Percentiles rank a stretch among this genome's conserved stretches.
Conservation (phyloP, 1,140 invertebrate genomes). For the Heliconius melpomene region DNA sequence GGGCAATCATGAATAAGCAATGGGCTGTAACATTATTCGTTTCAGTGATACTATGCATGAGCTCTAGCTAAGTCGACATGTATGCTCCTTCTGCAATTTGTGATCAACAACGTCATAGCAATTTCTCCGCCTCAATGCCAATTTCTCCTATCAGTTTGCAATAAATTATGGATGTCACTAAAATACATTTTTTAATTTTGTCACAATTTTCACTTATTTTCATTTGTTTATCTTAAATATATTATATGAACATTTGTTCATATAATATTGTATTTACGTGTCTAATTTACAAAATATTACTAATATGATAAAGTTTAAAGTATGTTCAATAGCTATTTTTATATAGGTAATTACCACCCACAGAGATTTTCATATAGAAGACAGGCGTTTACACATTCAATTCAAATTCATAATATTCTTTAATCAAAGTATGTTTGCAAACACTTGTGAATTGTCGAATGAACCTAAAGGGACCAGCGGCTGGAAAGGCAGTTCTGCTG, state of each 20-base stretch:
- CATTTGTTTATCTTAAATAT: too few species aligned
- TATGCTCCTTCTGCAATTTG: not conserved
- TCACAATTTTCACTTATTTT: too few species aligned
- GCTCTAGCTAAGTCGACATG: not conserved
- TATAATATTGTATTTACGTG: not conserved
- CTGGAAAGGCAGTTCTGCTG: too few species aligned
- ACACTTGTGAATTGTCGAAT: too few species aligned
- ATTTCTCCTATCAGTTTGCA: not conserved
- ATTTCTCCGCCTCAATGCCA: too few species aligned
- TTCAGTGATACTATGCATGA: slow-evolving; percentile 11
- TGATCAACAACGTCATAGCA: not conserved
- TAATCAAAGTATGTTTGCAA: too few species aligned
- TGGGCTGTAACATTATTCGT: slow-evolving; percentile 11
- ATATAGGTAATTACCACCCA: not conserved
- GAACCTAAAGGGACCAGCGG: too few species aligned
- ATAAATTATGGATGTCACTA: not conserved
- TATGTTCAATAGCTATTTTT: too few species aligned
- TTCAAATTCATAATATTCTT: too few species aligned
- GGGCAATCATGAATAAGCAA: not conserved
- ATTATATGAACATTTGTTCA: not conserved
- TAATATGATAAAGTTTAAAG: too few species aligned
- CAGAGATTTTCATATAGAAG: not conserved
- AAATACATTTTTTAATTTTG: not conserved
- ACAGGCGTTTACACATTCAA: too few species aligned
- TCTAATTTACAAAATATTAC: too few species aligned